Evolutionary conservation across 2,113 vertebrate species (phyloP), one percentile per base, ranked within the genome.

Genomic region (Gavialis gangeticus): DNA sequence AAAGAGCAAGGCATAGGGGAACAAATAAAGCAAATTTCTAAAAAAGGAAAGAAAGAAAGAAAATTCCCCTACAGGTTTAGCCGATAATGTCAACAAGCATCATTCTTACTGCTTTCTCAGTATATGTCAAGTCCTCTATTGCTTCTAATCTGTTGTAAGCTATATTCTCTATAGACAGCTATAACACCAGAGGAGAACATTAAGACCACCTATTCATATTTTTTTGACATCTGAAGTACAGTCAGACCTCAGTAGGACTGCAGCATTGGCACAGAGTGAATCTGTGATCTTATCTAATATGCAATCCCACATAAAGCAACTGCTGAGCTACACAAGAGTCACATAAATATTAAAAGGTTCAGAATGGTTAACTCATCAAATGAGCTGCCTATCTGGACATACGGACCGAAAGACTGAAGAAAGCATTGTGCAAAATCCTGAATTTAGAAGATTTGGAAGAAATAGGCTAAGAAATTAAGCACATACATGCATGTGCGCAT

Each of bases 61-160:
- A 96, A 97, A 94, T 96, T 96, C 95, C 95, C 95, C 96, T 97
- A 97, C 95, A 97, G 97, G 97, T 97, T 97, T 89, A 95, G 90
- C 95, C 28, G 98, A 98, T 97, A 98, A 96, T 55, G 95, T 98
- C 97, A 97, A 95, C 89, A 92, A 96, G 94, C 95, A 96, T 98
- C 98, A 95, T 82, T 96, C 95, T 97, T 91, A 59, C 86, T 79
- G 78, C 59, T 64, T 87, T 92, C 96, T 97, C 92, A 34, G 96
- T 84, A 24, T 93, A 92, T 92, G 97, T 97, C 90, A 97, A 95
- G 96, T 94, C 95, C 54, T 92, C 93, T 97, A 97, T 96, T 97
- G 97, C 97, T 94, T 97, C 97, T 98, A 97, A 98, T 97, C 98
- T 98, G 96, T 88, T 97, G 96, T 98, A 97, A 98, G 93, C 98